These are phyloP conservation scores for Drosophila mojavensis DNA, from an alignment of 1,140 invertebrate species.

Conservation along the genomic window DNA sequence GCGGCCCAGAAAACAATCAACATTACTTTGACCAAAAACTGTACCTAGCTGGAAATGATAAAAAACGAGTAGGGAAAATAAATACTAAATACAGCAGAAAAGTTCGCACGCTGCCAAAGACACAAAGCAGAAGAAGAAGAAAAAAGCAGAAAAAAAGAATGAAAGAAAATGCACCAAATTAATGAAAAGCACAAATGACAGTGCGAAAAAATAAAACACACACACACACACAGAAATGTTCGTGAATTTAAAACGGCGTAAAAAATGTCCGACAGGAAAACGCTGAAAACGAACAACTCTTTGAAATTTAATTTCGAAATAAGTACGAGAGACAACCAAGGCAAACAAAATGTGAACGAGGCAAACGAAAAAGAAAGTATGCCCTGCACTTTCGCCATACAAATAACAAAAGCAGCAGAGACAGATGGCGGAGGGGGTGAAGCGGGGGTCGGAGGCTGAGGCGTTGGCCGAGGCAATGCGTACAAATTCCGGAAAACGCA, in stretches of 20 bases:
- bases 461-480: neutral
- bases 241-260: slow-evolving; percentile 50
- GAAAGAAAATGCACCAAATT: slow-evolving; percentile 65
- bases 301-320: slow-evolving; percentile 74
- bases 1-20: slow-evolving; percentile 77
- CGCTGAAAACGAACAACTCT: slow-evolving; percentile 50
- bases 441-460: neutral
- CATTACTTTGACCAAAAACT: slow-evolving; percentile 68
- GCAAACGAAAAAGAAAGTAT: slow-evolving; percentile 46
- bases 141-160: neutral
- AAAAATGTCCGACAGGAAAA: slow-evolving; percentile 51
- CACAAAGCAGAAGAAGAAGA: neutral
- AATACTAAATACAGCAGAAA: slow-evolving; percentile 39
- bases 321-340: slow-evolving; percentile 53
- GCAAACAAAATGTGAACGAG: slow-evolving; percentile 34
- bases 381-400: slow-evolving; percentile 30
- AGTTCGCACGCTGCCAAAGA: slow-evolving; percentile 64
- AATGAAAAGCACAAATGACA: slow-evolving; percentile 79
- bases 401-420: neutral
- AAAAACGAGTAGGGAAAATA: slow-evolving; percentile 47
- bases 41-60: slow-evolving; percentile 50
- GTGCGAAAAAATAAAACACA: slow-evolving; percentile 32
- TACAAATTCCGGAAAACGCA: slow-evolving; percentile 65
- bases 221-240: neutral
- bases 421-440: neutral